Percentiles rank a stretch among this genome's conserved stretches.
Conservation (phyloP, 2,797 vertebrate genomes). For the Myotis daubentonii region DNA sequence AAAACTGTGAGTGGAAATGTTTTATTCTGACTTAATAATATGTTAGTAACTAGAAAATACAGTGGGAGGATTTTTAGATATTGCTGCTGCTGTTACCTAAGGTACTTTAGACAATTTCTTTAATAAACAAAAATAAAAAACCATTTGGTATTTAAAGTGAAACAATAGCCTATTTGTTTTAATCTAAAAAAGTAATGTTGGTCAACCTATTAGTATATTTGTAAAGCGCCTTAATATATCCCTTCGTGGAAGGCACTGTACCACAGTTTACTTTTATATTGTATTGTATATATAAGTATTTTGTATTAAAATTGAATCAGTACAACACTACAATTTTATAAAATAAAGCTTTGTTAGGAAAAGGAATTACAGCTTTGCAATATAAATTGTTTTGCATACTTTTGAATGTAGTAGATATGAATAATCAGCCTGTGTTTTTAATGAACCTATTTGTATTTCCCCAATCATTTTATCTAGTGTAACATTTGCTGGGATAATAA, state of each 20-base stretch:
- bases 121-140: constrained; percentile 70
- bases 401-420: constrained; percentile 87
- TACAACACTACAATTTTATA: constrained; percentile 75
- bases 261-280: constrained; percentile 85
- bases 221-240: constrained; percentile 85
- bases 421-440: constrained; percentile 82
- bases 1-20: constrained; percentile 84
- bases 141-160: constrained; percentile 77
- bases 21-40: constrained; percentile 83
- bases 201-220: constrained; percentile 79
- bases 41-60: constrained; percentile 80
- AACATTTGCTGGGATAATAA: constrained; percentile 87
- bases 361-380: constrained; percentile 73
- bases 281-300: constrained; percentile 84
- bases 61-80: constrained; percentile 80
- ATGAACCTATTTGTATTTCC: constrained; percentile 81
- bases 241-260: constrained; percentile 82
- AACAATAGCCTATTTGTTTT: constrained; percentile 82
- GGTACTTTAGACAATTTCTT: constrained; percentile 78
- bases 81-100: constrained; percentile 83
- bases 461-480: constrained; percentile 82
- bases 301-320: constrained; percentile 83
- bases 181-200: constrained; percentile 81
- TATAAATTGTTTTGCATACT: constrained; percentile 78
- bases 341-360: constrained; percentile 74